phyloP scores from a whole-genome alignment of 1,140 invertebrate species.

The Bathynomus jamesi region DNA sequence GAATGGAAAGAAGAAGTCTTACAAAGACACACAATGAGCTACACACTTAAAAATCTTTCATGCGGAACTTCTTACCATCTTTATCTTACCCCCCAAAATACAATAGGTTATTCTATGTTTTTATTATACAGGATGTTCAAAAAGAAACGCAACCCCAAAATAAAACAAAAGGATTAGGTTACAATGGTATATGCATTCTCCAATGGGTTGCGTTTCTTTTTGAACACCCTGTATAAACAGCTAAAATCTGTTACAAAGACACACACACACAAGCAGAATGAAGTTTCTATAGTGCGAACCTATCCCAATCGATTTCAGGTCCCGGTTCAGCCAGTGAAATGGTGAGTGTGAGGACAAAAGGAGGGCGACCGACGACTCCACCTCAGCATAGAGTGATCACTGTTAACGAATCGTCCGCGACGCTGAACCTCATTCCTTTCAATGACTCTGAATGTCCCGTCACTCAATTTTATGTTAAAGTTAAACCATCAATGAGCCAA shows the following conservation, averaged over 20 bases:
- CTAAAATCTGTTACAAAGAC: too few species aligned
- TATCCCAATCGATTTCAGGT: too few species aligned
- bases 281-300: too few species aligned
- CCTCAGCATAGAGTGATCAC: conserved; percentile 33
- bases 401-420: conserved; percentile 21
- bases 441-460: conserved; percentile 25
- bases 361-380: conserved; percentile 41
- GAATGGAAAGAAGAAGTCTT: conserved; percentile 52
- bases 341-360: conserved; percentile 43
- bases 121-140: too few species aligned
- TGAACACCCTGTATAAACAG: too few species aligned
- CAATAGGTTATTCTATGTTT: conserved; percentile 41
- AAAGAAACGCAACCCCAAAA: too few species aligned
- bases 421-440: conserved; percentile 12
- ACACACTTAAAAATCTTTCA: conserved; percentile 22
- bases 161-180: too few species aligned
- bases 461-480: conserved; percentile 17
- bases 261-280: too few species aligned
- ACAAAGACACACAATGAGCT: conserved; percentile 39
- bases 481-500: conserved; percentile 10
- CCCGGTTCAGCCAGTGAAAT: conserved; percentile 41
- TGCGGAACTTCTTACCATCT: conserved; percentile 46
- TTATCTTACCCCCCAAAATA: conserved; percentile 42
- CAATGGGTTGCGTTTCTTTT: too few species aligned
- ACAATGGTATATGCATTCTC: too few species aligned